Percentiles rank a stretch among this genome's conserved stretches.
phyloP scores from a whole-genome alignment of 2,888 invertebrate species.

The Podotricha telesiphe region DNA sequence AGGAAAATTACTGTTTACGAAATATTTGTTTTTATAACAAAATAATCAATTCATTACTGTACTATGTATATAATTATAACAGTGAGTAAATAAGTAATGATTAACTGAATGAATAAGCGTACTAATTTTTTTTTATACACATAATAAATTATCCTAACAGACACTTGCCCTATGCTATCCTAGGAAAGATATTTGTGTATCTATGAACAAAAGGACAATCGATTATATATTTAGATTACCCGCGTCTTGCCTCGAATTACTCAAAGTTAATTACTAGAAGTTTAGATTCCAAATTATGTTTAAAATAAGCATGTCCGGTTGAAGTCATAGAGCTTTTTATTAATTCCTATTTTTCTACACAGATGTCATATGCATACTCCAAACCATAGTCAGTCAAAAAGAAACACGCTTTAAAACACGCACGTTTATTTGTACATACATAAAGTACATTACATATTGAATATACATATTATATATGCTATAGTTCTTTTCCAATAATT shows the following conservation, averaged over 20 bases:
- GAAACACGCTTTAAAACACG: too few species aligned
- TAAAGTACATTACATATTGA: background rate
- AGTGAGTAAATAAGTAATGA: background rate
- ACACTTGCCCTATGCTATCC: background rate
- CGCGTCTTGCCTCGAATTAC: background rate
- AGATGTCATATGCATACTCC: too few species aligned
- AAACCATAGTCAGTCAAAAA: too few species aligned
- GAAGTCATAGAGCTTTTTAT: background rate
- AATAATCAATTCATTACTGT: conserved; percentile 39
- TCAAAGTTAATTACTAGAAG: background rate
- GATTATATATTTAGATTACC: background rate
- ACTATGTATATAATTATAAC: background rate
- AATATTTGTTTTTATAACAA: conserved; percentile 66
- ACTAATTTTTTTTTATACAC: background rate
- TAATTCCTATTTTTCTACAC: too few species aligned
- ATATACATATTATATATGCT: conserved; percentile 5
- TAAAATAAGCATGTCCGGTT: background rate
- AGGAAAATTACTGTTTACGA: conserved; percentile 77
- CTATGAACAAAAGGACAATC: background rate
- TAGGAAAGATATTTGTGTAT: background rate
- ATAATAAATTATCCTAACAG: too few species aligned
- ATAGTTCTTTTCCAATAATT: conserved; percentile 48
- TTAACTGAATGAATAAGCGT: background rate
- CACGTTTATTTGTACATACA: too few species aligned
- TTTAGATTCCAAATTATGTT: too few species aligned